Base-by-base conservation (phyloP, 2,888 invertebrate genomes). In the Agrilus mali region DNA sequence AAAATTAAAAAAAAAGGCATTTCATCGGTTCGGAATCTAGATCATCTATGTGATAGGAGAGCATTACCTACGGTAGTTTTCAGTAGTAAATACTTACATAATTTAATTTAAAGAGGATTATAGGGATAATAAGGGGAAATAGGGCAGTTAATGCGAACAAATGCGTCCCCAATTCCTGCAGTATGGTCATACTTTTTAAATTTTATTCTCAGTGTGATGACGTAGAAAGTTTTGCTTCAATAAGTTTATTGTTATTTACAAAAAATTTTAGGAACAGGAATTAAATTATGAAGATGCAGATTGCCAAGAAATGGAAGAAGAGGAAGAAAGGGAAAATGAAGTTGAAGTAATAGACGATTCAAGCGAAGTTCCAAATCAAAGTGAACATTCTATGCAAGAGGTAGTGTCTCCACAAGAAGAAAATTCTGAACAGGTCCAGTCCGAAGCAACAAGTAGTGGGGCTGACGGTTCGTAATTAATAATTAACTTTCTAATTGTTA, bases 361-460 rank as follows among this genome's bases (percentile, higher is more conserved):
- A 33, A 75, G 73, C 40, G 78, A 80, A 57, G 75, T 74, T 22
- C 74, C 77, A 53, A 80, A 73, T 68, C 85, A 66, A 68, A 79
- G 65, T 47, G 65, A 65, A 47, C 53, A 59, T 33, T 58, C 56
- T 14, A 51, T 55, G 15, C 55, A 57, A 16, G 60, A 59, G 33
- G 55, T 49, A 39, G 45, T 42, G 34, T 46, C 49, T 8, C 27
- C 27, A 27, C 53, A 50, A 61, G 66, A 60, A 66, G 62, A 73
- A 59, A 73, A 69, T 33, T 41, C 53, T 40, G 62, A 60, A 56
- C 60, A 60, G 38, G 67, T 71, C 43, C 73, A 73, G 46, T 72
- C 73, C 0, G 73, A 86, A 60, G 79, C 85, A 41, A 86, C 85
- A 50, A 85, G 84, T 64, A 85, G 84, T 58, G 85, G 81, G 55